Conservation (phyloP, 2,113 vertebrate genomes). For the Solea senegalensis region DNA sequence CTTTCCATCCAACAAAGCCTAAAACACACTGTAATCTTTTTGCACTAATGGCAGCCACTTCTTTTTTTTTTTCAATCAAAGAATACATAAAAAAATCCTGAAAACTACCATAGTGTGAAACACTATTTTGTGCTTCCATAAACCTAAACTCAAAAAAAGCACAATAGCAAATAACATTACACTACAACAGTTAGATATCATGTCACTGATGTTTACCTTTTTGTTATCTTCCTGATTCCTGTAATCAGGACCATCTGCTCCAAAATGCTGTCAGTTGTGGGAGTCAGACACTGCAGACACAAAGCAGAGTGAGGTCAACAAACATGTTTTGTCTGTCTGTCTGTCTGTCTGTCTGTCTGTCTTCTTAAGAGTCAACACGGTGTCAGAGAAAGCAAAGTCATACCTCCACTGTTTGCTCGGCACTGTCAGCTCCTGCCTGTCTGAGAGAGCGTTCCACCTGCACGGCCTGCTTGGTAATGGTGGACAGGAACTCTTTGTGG, state of each 20-base stretch:
- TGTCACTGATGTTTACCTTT: conserved; percentile 71
- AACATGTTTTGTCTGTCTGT: not conserved
- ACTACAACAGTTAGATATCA: too few relatives aligned
- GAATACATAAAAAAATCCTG: too few relatives aligned
- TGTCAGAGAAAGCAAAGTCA: not conserved
- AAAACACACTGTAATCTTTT: too few relatives aligned
- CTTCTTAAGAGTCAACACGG: not conserved
- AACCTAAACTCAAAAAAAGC: too few relatives aligned
- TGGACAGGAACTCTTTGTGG: conserved; percentile 82
- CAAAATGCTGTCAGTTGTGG: conserved; percentile 73
- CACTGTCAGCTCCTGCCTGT: conserved; percentile 78
- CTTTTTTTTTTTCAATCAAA: too few relatives aligned
- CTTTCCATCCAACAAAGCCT: too few relatives aligned
- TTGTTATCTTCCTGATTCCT: conserved; percentile 75
- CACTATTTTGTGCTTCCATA: too few relatives aligned
- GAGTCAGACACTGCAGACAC: conserved; percentile 65
- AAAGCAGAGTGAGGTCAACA: not conserved
- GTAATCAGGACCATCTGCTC: conserved; percentile 83
- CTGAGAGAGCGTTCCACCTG: conserved; percentile 84
- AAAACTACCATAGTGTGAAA: too few relatives aligned
- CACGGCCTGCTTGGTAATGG: conserved; percentile 86
- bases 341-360: not conserved
- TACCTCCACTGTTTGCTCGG: conserved; percentile 79
- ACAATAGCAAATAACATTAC: too few relatives aligned
- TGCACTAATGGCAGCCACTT: too few relatives aligned